These are phyloP conservation scores for Ophiodon elongatus DNA, from an alignment of 2,113 vertebrate genomes.

Conservation along the genomic window DNA sequence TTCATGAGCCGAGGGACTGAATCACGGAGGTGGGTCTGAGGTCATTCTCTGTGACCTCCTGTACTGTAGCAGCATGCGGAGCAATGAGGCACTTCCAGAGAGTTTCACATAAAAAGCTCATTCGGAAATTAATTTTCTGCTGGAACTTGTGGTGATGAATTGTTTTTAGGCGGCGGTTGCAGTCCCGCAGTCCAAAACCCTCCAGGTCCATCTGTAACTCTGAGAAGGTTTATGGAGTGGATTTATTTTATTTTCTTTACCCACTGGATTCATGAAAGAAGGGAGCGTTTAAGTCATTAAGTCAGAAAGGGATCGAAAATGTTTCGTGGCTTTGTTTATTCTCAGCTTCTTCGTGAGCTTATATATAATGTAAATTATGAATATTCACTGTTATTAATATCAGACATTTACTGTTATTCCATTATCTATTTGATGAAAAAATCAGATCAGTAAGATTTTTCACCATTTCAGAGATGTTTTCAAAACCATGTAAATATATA, in stretches of 20 bases:
- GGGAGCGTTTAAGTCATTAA: conserved; percentile 1
- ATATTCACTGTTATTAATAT: too few species aligned
- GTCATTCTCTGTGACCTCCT: conserved; percentile 42
- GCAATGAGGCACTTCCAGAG: conserved; percentile 14
- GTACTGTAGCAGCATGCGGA: neutral
- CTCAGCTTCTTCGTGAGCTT: neutral
- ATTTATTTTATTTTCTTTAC: too few species aligned
- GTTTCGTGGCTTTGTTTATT: conserved; percentile 4
- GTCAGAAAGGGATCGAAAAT: neutral
- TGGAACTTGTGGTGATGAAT: conserved; percentile 7
- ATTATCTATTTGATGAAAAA: too few species aligned
- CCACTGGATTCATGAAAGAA: conserved; percentile 17
- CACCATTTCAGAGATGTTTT: too few species aligned
- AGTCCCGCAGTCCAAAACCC: neutral
- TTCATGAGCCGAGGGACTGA: conserved; percentile 28
- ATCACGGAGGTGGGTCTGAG: conserved; percentile 30
- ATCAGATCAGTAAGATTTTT: too few species aligned
- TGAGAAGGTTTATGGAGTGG: conserved; percentile 25
- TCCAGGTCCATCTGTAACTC: neutral
- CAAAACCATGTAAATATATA: too few species aligned
- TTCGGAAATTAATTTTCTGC: conserved; percentile 31
- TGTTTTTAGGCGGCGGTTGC: conserved; percentile 42
- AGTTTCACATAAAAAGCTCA: conserved; percentile 10
- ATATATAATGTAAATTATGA: neutral
- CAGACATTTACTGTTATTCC: neutral